These are phyloP conservation scores for Autographa pulchrina DNA, from an alignment of 2,888 invertebrate genomes.

Conservation along the genomic window DNA sequence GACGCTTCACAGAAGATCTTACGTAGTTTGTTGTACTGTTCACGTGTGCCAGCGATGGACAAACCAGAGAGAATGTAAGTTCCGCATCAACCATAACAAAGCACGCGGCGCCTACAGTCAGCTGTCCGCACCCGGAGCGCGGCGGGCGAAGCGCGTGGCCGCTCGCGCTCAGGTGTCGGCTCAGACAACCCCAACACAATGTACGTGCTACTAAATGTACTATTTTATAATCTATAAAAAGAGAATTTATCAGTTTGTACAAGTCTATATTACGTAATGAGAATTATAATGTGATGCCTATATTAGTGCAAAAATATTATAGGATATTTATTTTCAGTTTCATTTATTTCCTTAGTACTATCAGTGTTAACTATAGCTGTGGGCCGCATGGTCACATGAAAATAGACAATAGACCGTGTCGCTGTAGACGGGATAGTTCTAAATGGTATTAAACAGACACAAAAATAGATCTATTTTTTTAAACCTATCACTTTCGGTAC, in stretches of 20 bases:
- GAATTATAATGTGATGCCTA: constrained; percentile 65
- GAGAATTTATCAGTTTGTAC: constrained; percentile 70
- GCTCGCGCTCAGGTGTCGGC: neutral
- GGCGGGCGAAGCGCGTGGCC: neutral
- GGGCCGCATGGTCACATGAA: constrained; percentile 11
- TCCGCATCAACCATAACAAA: constrained; percentile 23
- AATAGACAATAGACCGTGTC: constrained; percentile 39
- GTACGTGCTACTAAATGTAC: constrained; percentile 56
- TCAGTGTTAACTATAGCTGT: constrained; percentile 25
- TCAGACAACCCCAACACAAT: constrained; percentile 27
- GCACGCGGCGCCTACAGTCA: constrained; percentile 9
- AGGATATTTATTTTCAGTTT: constrained; percentile 56
- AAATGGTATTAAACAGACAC: constrained; percentile 49
- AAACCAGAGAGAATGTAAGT: constrained; percentile 17
- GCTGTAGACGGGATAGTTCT: constrained; percentile 18
- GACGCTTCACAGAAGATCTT: constrained; percentile 42
- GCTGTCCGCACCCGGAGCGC: neutral
- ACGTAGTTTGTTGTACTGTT: constrained; percentile 5
- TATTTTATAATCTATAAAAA: constrained; percentile 57
- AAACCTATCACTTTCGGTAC: constrained; percentile 36
- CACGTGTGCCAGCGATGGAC: constrained; percentile 15
- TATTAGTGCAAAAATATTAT: constrained; percentile 68
- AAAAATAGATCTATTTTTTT: constrained; percentile 52
- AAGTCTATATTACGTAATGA: constrained; percentile 66
- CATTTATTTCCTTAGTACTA: constrained; percentile 53